A percentile compares a stretch with the other conserved stretches of the same genome.
Evolutionary conservation across 2,888 invertebrate genomes (phyloP).

Genomic region (Phengaris arion): DNA sequence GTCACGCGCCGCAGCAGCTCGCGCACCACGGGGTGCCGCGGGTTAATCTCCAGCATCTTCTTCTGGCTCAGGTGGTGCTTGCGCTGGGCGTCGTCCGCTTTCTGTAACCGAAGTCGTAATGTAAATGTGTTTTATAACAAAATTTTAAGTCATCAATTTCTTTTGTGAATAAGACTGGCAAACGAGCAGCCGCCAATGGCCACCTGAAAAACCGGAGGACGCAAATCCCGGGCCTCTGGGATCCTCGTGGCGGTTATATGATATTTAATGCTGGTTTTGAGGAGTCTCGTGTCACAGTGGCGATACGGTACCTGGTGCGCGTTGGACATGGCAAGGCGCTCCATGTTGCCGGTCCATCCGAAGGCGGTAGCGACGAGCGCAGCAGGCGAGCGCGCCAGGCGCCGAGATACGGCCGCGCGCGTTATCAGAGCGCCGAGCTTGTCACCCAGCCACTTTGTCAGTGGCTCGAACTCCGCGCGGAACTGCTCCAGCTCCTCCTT

Average conservation of each 20-base stretch:
- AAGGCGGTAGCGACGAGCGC: conserved; percentile 97
- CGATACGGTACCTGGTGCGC: conserved; percentile 85
- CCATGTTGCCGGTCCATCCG: conserved; percentile 99
- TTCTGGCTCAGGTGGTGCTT: conserved; percentile 94
- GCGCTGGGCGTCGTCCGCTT: conserved; percentile 93
- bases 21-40: conserved; percentile 94
- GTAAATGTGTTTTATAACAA: no score
- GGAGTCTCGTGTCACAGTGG: no score
- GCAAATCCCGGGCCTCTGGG: no score
- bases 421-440: conserved; percentile 87
- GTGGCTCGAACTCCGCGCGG: conserved; percentile 90
- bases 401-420: conserved; percentile 91
- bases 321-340: conserved; percentile 95
- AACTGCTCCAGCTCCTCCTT: conserved; percentile 89
- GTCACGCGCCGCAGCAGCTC: conserved; percentile 92
- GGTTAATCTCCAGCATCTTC: conserved; percentile 98
- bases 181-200: no score
- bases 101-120: conserved; percentile 53
- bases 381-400: conserved; percentile 94
- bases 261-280: no score
- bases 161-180: no score
- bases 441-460: conserved; percentile 93
- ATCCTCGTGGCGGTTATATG: no score
- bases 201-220: no score
- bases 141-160: no score